Percentiles rank a stretch among this genome's conserved stretches.
These are phyloP conservation scores for Sebastes kiyomatsui DNA, from an alignment of 2,797 vertebrate species.

Conservation along the genomic window DNA sequence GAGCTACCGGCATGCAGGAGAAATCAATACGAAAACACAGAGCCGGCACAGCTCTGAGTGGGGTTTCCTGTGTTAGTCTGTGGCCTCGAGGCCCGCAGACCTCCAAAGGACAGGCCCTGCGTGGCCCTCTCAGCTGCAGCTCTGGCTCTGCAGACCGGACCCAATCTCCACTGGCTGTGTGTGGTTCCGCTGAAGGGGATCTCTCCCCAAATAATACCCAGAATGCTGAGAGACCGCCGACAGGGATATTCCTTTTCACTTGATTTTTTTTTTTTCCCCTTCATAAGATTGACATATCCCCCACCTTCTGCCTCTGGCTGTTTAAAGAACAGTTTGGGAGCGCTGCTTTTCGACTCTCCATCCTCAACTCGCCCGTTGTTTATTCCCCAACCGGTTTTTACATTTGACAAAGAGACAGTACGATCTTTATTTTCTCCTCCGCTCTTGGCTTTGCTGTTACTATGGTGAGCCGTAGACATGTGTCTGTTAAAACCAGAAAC, in stretches of 20 bases:
- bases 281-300: conserved; percentile 76
- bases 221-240: conserved; percentile 67
- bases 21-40: conserved; percentile 83
- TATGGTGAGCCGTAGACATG: conserved; percentile 54
- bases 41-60: conserved; percentile 67
- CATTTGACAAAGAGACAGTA: conserved; percentile 76
- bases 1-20: conserved; percentile 74
- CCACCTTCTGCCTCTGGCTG: conserved; percentile 71
- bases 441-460: conserved; percentile 43
- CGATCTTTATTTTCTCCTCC: conserved; percentile 68
- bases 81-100: conserved; percentile 76
- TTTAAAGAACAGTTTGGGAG: conserved; percentile 65
- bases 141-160: conserved; percentile 63
- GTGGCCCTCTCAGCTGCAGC: conserved; percentile 71
- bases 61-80: conserved; percentile 76
- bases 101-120: conserved; percentile 76
- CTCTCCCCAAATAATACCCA: conserved; percentile 71
- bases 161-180: conserved; percentile 70
- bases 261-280: conserved; percentile 51
- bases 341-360: conserved; percentile 71
- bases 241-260: conserved; percentile 70
- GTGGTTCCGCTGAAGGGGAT: conserved; percentile 78
- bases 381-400: conserved; percentile 72
- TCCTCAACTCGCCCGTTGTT: conserved; percentile 55
- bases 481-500: conserved; percentile 54